A percentile compares a stretch with the other conserved stretches of the same genome.
phyloP scores from a whole-genome alignment of 2,113 vertebrate species.

The Hiodon tergisus region DNA sequence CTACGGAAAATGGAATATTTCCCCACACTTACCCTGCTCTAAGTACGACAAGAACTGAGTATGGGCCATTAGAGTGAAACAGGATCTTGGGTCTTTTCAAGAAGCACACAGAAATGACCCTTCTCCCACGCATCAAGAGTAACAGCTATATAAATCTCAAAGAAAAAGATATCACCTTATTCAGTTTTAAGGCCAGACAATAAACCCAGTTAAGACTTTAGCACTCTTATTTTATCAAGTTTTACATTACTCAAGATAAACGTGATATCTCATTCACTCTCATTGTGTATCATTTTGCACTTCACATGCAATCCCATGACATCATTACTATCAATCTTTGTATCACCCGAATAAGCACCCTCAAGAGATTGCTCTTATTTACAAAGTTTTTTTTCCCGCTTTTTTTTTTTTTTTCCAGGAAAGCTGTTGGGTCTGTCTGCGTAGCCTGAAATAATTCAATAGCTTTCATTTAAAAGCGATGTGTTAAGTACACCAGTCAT shows the following conservation, averaged over 20 bases:
- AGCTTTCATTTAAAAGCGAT: not conserved
- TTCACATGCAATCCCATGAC: constrained; percentile 37
- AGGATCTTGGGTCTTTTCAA: constrained; percentile 43
- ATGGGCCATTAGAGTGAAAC: constrained; percentile 41
- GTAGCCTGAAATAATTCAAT: not conserved
- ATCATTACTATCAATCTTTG: constrained; percentile 47
- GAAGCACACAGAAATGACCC: constrained; percentile 25
- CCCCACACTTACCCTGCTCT: not conserved
- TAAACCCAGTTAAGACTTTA: constrained; percentile 37
- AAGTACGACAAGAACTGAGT: constrained; percentile 22
- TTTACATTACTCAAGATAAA: constrained; percentile 45
- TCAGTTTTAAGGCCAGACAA: constrained; percentile 28
- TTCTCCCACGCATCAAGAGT: constrained; percentile 27
- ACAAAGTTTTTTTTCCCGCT: constrained; percentile 20
- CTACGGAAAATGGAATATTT: not conserved
- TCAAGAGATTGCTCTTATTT: constrained; percentile 51
- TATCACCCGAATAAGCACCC: constrained; percentile 51
- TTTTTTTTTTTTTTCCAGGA: constrained; percentile 43
- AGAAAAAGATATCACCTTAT: constrained; percentile 39
- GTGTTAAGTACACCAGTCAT: not conserved
- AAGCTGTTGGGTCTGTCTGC: not conserved
- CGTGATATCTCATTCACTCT: constrained; percentile 37
- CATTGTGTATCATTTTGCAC: constrained; percentile 37
- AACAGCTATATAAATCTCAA: constrained; percentile 26
- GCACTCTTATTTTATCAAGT: constrained; percentile 41